A percentile compares a stretch with the other conserved stretches of the same genome.
phyloP scores from a whole-genome alignment of 2,113 vertebrate genomes.

The Pluvianellus socialis region DNA sequence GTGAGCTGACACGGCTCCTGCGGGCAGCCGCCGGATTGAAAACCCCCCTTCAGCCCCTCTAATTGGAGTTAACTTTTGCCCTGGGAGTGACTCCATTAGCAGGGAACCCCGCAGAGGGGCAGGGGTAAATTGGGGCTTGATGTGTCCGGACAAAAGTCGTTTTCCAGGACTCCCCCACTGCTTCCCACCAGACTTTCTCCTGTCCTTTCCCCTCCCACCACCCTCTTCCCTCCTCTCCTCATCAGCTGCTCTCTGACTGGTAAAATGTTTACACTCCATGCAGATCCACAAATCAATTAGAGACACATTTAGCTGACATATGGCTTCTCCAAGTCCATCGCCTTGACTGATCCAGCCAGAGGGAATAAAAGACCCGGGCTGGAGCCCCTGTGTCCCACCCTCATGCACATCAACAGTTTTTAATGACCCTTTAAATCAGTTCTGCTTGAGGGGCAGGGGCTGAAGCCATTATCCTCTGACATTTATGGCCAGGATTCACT shows the following conservation, averaged over 20 bases:
- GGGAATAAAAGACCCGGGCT: not conserved
- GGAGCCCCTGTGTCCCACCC: not conserved
- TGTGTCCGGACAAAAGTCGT: not conserved
- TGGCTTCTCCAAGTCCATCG: not conserved
- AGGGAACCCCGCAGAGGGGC: not conserved
- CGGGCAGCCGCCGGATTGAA: not conserved
- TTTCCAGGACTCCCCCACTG: not conserved
- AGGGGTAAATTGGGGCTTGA: not conserved
- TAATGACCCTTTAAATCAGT: constrained; percentile 17
- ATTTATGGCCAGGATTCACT: not conserved
- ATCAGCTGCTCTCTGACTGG: constrained; percentile 56
- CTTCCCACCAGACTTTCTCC: not conserved
- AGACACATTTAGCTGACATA: constrained; percentile 42
- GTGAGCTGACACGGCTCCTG: constrained; percentile 35
- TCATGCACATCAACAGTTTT: not conserved
- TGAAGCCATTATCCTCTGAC: not conserved
- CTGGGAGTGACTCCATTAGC: constrained; percentile 24
- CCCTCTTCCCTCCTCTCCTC: not conserved
- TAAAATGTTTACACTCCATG: constrained; percentile 54
- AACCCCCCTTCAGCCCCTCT: not conserved
- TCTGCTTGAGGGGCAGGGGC: not conserved
- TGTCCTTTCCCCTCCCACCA: not conserved
- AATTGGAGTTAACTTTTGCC: constrained; percentile 58
- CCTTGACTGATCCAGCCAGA: not conserved
- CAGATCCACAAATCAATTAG: constrained; percentile 44